Evolutionary conservation across 2,113 vertebrate genomes (phyloP).

Genomic region (Egretta garzetta): DNA sequence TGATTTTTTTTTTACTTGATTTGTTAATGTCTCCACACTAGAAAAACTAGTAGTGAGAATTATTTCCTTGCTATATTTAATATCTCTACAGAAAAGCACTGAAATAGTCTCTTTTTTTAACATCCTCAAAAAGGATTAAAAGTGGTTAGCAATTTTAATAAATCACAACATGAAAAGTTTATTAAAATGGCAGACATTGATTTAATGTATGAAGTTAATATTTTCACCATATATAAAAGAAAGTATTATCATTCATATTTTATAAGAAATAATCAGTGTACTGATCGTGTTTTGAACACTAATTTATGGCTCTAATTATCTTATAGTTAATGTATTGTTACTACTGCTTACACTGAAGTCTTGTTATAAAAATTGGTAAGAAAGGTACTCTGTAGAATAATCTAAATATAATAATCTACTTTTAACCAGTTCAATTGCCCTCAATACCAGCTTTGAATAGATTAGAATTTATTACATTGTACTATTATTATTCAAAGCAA

Average conservation of each 20-base stretch:
- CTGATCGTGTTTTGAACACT: not conserved
- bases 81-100: not conserved
- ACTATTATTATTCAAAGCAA: not conserved
- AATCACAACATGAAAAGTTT: not conserved
- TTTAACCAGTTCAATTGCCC: not conserved
- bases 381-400: not conserved
- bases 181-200: not conserved
- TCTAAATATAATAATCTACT: not conserved
- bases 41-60: not conserved
- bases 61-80: not conserved
- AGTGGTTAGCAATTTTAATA: not conserved
- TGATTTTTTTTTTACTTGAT: not conserved
- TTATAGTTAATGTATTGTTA: not conserved
- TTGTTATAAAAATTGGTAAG: not conserved
- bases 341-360: not conserved
- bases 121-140: not conserved
- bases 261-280: not conserved
- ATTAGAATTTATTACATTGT: not conserved
- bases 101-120: not conserved
- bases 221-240: not conserved
- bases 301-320: not conserved
- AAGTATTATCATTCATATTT: not conserved
- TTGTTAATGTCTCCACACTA: not conserved
- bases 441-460: not conserved
- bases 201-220: not conserved